Evolutionary conservation across 2,888 invertebrate species (phyloP).

Genomic region (Drosophila algonquin): DNA sequence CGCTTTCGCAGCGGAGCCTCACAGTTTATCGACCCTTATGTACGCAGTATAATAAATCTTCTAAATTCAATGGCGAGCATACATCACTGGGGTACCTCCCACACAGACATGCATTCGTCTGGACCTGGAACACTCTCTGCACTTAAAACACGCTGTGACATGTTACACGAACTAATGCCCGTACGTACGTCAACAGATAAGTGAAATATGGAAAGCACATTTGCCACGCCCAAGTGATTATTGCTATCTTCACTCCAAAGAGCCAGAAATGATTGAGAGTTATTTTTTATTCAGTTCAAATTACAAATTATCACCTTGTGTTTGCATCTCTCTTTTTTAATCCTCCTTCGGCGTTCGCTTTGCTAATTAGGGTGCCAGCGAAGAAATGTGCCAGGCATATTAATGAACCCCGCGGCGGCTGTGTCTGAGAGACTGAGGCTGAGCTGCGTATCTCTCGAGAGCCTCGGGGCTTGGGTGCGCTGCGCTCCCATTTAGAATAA

Average conservation of each 20-base stretch:
- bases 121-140: background rate
- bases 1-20: background rate
- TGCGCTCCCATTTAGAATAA: slow-evolving; percentile 47
- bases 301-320: slow-evolving; percentile 50
- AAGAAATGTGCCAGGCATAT: slow-evolving; percentile 60
- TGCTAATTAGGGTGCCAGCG: slow-evolving; percentile 28
- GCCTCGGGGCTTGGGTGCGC: slow-evolving; percentile 19
- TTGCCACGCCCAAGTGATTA: background rate
- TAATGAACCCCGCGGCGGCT: slow-evolving; percentile 52
- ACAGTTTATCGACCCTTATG: background rate
- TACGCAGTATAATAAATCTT: too few species aligned
- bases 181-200: slow-evolving; percentile 5
- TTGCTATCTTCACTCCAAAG: background rate
- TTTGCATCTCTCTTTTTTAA: slow-evolving; percentile 8
- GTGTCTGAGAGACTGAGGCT: slow-evolving; percentile 43
- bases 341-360: slow-evolving; percentile 35
- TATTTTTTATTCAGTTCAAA: slow-evolving; percentile 9
- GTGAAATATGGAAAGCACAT: slow-evolving; percentile 16
- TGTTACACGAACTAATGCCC: background rate
- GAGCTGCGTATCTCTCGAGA: slow-evolving; percentile 25
- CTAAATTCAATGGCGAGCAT: too few species aligned
- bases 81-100: too few species aligned
- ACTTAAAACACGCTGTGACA: background rate
- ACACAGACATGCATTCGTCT: background rate
- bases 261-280: background rate